phyloP scores from a whole-genome alignment of 2,888 invertebrate species.

The Macrosiphum euphorbiae region DNA sequence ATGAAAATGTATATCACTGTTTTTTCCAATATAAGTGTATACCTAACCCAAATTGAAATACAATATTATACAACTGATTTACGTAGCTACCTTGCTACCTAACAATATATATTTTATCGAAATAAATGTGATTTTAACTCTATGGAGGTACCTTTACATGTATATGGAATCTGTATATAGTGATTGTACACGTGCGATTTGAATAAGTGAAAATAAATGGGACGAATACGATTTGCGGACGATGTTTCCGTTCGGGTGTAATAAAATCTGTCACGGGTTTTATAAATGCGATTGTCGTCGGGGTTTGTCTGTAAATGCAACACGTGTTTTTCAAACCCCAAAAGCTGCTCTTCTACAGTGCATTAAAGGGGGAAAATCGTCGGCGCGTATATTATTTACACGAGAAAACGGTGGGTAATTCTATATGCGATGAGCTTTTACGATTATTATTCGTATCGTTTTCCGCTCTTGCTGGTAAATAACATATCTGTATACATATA shows the following conservation, averaged over 20 bases:
- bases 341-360: constrained; percentile 44
- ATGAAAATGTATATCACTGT: background rate
- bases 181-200: background rate
- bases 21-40: background rate
- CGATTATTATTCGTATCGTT: constrained; percentile 19
- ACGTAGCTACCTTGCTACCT: too few relatives aligned
- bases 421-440: constrained; percentile 26
- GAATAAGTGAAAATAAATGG: constrained; percentile 8
- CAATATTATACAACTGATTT: too few relatives aligned
- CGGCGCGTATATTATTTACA: constrained; percentile 19
- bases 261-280: constrained; percentile 36
- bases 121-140: too few relatives aligned
- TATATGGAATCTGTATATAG: background rate
- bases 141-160: background rate
- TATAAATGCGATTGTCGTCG: constrained; percentile 55
- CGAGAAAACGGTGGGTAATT: constrained; percentile 28
- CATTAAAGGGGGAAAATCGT: constrained; percentile 47
- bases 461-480: background rate
- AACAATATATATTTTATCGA: too few relatives aligned
- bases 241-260: constrained; percentile 35
- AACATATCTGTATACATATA: background rate
- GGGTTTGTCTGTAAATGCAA: constrained; percentile 49
- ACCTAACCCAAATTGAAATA: too few relatives aligned
- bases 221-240: constrained; percentile 22
- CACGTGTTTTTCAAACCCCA: constrained; percentile 60